phyloP scores from a whole-genome alignment of 2,113 vertebrate species.

The Corvus cornix region DNA sequence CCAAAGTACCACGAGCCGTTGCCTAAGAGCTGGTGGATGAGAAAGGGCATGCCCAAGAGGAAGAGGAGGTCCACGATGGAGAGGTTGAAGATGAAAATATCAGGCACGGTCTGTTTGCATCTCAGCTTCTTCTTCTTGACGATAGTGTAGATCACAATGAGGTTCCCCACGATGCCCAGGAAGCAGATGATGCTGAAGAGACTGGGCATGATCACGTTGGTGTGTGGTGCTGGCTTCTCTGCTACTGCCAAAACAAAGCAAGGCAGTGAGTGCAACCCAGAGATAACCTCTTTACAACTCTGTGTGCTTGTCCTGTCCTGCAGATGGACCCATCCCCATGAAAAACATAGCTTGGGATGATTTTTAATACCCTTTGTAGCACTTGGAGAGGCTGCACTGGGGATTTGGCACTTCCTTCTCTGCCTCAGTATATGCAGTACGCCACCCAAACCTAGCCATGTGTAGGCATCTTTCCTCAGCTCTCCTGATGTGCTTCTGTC shows the following conservation, averaged over 20 bases:
- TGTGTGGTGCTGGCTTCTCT: conserved; percentile 55
- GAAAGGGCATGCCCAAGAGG: conserved; percentile 86
- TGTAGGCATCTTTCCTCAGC: not conserved
- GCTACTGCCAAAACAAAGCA: conserved; percentile 54
- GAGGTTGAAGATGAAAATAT: conserved; percentile 86
- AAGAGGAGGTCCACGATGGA: conserved; percentile 85
- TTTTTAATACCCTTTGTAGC: not conserved
- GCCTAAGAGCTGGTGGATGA: conserved; percentile 87
- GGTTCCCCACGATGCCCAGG: conserved; percentile 82
- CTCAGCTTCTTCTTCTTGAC: conserved; percentile 81
- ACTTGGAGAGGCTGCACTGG: not conserved
- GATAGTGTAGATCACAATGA: conserved; percentile 84
- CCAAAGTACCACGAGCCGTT: conserved; percentile 86
- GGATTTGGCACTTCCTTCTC: not conserved
- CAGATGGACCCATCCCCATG: not conserved
- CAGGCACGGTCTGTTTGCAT: conserved; percentile 81
- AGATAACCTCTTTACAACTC: not conserved
- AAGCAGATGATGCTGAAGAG: conserved; percentile 86
- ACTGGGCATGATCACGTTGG: conserved; percentile 77
- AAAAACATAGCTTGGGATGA: not conserved
- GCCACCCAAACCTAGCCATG: not conserved
- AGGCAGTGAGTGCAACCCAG: not conserved
- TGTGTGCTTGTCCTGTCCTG: not conserved
- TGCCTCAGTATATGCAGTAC: not conserved
- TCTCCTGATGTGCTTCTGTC: not conserved